Conservation (phyloP, 2,113 vertebrate species). For the Cynoglossus semilaevis region DNA sequence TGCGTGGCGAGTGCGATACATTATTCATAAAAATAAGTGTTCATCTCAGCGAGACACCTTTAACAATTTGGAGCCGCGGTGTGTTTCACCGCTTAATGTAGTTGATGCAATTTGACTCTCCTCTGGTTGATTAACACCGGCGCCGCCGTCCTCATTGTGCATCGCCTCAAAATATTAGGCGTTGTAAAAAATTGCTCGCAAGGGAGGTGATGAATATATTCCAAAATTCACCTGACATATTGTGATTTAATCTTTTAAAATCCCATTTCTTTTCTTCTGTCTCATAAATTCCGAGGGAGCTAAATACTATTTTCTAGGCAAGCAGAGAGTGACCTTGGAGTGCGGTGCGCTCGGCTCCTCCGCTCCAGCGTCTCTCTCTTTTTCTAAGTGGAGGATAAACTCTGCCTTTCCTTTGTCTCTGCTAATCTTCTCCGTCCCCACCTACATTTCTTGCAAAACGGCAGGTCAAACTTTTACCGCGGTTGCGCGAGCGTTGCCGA, state of each 20-base stretch:
- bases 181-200: slow-evolving; percentile 43
- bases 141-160: slow-evolving; percentile 50
- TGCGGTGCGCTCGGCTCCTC: neutral
- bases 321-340: slow-evolving; percentile 39
- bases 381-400: slow-evolving; percentile 20
- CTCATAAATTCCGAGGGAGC: slow-evolving; percentile 14
- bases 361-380: slow-evolving; percentile 1
- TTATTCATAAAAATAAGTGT: slow-evolving; percentile 69
- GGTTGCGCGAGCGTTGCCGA: slow-evolving; percentile 51
- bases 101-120: slow-evolving; percentile 72
- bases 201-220: slow-evolving; percentile 57
- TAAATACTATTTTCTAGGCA: slow-evolving; percentile 2
- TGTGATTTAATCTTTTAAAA: slow-evolving; percentile 45
- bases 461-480: slow-evolving; percentile 74
- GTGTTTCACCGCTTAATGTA: slow-evolving; percentile 76
- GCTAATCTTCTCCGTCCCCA: slow-evolving; percentile 16
- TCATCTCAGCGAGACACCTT: slow-evolving; percentile 69
- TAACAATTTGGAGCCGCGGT: slow-evolving; percentile 71
- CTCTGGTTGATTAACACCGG: slow-evolving; percentile 73
- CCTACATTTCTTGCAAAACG: slow-evolving; percentile 51
- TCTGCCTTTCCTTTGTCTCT: slow-evolving; percentile 21
- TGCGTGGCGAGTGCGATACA: slow-evolving; percentile 57
- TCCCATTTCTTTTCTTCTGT: slow-evolving; percentile 27
- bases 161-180: slow-evolving; percentile 56
- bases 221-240: slow-evolving; percentile 49